These are phyloP conservation scores for Bimastos eiseni DNA, from an alignment of 2,888 invertebrate genomes.

Conservation along the genomic window DNA sequence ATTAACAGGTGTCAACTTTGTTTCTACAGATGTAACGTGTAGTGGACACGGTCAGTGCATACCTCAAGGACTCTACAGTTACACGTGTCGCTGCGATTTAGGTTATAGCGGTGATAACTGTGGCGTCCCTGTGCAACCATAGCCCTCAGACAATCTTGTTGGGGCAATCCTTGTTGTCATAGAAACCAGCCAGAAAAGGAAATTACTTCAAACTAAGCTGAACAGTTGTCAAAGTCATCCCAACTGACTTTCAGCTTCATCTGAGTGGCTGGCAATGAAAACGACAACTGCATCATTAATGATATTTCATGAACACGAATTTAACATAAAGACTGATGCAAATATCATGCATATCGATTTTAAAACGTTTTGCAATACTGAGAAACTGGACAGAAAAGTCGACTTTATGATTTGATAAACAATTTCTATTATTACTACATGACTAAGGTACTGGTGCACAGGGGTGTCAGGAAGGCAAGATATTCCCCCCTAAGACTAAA, in stretches of 20 bases:
- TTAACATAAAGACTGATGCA: background rate
- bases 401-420: background rate
- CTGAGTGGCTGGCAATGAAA: background rate
- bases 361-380: background rate
- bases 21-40: conserved; percentile 34
- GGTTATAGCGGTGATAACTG: conserved; percentile 50
- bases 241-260: background rate
- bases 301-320: background rate
- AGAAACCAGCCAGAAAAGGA: background rate
- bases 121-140: conserved; percentile 38
- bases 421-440: background rate
- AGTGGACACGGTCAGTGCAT: conserved; percentile 48
- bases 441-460: background rate
- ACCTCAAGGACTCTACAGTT: conserved; percentile 47
- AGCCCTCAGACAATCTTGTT: background rate
- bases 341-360: background rate
- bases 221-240: background rate
- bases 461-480: too few species aligned
- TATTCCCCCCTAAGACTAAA: too few species aligned
- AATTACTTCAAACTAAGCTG: background rate
- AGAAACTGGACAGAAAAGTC: background rate
- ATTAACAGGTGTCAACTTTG: background rate
- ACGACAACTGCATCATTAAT: background rate
- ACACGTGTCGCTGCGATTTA: conserved; percentile 49
- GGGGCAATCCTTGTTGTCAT: background rate